A percentile compares a stretch with the other conserved stretches of the same genome.
Evolutionary conservation across 2,888 invertebrate genomes (phyloP).

Genomic region (Osmoderma eremita): DNA sequence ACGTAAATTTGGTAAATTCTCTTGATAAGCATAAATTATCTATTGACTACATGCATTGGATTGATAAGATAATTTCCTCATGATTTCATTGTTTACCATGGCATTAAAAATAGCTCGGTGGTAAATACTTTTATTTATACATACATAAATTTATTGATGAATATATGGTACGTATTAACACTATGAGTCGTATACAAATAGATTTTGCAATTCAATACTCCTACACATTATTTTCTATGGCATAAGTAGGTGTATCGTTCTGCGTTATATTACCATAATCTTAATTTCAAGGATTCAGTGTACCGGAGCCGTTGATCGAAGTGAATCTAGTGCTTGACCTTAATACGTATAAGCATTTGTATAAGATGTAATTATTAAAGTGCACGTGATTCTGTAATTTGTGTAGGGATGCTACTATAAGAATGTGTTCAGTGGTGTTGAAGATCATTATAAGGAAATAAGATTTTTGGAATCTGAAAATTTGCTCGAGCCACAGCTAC

Average conservation of each 20-base stretch:
- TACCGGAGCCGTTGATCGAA: neutral
- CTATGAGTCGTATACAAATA: conserved; percentile 5
- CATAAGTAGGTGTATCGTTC: conserved; percentile 5
- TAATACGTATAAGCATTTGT: conserved; percentile 7
- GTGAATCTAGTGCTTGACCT: conserved; percentile 10
- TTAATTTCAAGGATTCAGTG: conserved; percentile 20
- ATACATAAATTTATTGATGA: conserved; percentile 10
- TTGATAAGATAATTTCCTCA: conserved; percentile 18
- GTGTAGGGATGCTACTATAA: conserved; percentile 10
- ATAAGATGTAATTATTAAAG: conserved; percentile 17
- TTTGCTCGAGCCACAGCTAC: neutral
- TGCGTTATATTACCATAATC: conserved; percentile 11
- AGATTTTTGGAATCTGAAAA: neutral
- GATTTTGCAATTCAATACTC: conserved; percentile 23
- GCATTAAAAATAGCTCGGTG: neutral
- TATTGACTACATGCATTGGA: neutral
- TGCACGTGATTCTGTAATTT: conserved; percentile 6
- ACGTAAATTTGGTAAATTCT: neutral
- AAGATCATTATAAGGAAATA: neutral
- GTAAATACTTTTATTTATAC: conserved; percentile 16
- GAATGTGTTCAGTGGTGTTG: conserved; percentile 10
- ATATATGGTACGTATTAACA: conserved; percentile 36
- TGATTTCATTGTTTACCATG: conserved; percentile 14
- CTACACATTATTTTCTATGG: conserved; percentile 7
- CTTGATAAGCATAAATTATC: neutral